Base-by-base conservation (phyloP, 2,888 invertebrate species). In the Epirrhoe tristata region DNA sequence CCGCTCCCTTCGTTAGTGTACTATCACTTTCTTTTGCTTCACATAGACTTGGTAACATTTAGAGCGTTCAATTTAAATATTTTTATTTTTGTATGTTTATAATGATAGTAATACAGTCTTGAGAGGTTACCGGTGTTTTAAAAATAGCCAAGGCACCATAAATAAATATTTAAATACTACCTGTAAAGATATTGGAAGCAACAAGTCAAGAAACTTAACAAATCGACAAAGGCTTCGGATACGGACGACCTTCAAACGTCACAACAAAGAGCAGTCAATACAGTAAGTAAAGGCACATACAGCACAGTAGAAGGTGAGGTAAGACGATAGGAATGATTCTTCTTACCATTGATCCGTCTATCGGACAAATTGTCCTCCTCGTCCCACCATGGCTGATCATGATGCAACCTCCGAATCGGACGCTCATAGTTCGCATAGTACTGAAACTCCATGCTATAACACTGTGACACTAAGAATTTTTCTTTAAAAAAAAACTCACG, bases 321-420 rank as follows among this genome's bases (percentile, higher is more conserved):
- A 14, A 36, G n/a, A 60, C 32, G 16, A 16, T 60, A n/a, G 39
- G 39, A 43, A 43, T 39, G 48, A 6, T 12, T 14, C 14, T 34
- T 52, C 86, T 88, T 85, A 93, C 93, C 93, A 79, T 91, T 86
- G 54, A 89, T 81, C 51, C 84, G 86, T 71, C 93, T 83, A 79
- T 93, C 91, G 12, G 91, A 89, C 14, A 93, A 84, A 1, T 84
- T 93, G 69, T 93, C 93, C 66, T 93, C 93, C 74, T 93, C 93
- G 46, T 93, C 93, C 93, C 93, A 93, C 85, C 90, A 87, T 0
- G 92, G 93, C 66, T 87, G 87, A 17, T 93, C 93, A 48, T 84
- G 83, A 51, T 85, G 76, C 70, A 88, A 79, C 50, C 88, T 84
- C 58, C 79, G 78, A 57, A 85, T 79, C 51, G 81, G 78, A 10